Conservation (phyloP, 2,888 invertebrate genomes). For the Morpho achilles region DNA sequence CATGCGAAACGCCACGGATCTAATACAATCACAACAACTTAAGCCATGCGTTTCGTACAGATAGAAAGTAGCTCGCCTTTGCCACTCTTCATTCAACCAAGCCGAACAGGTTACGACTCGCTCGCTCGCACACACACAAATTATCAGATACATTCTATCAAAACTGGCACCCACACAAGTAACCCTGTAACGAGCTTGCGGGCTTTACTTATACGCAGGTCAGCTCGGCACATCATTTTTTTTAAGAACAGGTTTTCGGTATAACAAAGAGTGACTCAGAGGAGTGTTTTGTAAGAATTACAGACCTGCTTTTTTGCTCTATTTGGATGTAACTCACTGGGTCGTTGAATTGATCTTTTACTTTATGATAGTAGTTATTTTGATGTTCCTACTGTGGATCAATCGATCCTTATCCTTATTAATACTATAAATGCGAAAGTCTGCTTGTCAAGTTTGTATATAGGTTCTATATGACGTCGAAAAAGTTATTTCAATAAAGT, state of each 20-base stretch:
- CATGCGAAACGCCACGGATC: slow-evolving; percentile 7
- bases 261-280: slow-evolving; percentile 69
- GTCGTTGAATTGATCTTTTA: slow-evolving; percentile 17
- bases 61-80: slow-evolving; percentile 74
- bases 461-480: too few species aligned
- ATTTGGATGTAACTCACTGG: slow-evolving; percentile 17
- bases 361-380: neutral
- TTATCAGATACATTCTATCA: slow-evolving; percentile 25
- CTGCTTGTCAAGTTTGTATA: too few species aligned
- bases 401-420: too few species aligned
- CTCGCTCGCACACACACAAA: slow-evolving; percentile 48
- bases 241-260: slow-evolving; percentile 64
- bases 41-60: slow-evolving; percentile 13
- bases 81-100: slow-evolving; percentile 71
- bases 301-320: slow-evolving; percentile 31
- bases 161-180: slow-evolving; percentile 39
- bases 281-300: slow-evolving; percentile 36
- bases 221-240: slow-evolving; percentile 60
- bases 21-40: slow-evolving; percentile 8
- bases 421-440: too few species aligned
- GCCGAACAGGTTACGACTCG: slow-evolving; percentile 69
- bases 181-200: slow-evolving; percentile 35
- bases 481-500: too few species aligned
- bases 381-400: too few species aligned
- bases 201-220: slow-evolving; percentile 49